phyloP scores from a whole-genome alignment of 1,140 invertebrate genomes.

The Platorchestia sp. region DNA sequence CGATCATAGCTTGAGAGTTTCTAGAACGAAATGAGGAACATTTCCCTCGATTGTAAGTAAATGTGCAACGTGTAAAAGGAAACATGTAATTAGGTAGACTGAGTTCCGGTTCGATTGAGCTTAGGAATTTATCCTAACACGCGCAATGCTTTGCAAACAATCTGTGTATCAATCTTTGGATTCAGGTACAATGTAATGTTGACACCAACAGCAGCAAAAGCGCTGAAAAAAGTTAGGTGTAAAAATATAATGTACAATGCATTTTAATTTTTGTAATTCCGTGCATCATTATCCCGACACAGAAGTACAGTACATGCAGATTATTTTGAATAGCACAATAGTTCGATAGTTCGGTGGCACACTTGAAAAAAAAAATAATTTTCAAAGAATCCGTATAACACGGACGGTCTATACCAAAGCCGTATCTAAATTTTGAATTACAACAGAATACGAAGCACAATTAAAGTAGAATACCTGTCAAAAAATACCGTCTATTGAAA shows the following conservation, averaged over 20 bases:
- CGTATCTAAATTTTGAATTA: not conserved
- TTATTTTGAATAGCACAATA: not conserved
- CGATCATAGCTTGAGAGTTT: not conserved
- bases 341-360: not conserved
- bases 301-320: not conserved
- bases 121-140: not conserved
- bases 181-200: too few relatives aligned
- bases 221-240: too few relatives aligned
- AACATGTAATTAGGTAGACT: not conserved
- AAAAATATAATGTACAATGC: not conserved
- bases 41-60: not conserved
- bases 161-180: too few relatives aligned
- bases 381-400: not conserved
- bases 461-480: not conserved
- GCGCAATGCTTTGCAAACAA: too few relatives aligned
- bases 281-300: not conserved
- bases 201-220: too few relatives aligned
- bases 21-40: not conserved
- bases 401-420: not conserved
- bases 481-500: not conserved
- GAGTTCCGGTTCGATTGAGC: not conserved
- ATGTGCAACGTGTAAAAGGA: not conserved
- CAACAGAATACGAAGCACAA: not conserved
- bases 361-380: not conserved
- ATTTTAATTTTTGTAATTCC: too few relatives aligned